phyloP scores from a whole-genome alignment of 2,113 vertebrate species.

The Myotis brandtii region DNA sequence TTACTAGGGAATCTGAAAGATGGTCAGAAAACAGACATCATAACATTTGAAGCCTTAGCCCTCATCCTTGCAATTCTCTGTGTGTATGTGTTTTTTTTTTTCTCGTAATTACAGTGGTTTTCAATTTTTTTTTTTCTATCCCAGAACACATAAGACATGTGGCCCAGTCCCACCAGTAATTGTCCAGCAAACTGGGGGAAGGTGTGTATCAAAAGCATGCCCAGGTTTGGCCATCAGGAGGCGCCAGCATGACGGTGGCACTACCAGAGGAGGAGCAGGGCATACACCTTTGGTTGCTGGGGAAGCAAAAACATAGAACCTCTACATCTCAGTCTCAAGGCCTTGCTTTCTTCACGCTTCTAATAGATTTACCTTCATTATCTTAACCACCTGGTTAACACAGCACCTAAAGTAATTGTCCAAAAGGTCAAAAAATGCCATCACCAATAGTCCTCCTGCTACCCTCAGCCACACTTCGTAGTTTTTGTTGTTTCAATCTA shows the following conservation, averaged over 20 bases:
- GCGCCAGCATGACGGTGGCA: fast-evolving
- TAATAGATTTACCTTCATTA: background rate
- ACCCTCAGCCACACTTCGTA: background rate
- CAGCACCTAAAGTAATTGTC: background rate
- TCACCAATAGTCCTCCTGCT: background rate
- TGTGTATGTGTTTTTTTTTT: no score
- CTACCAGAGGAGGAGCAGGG: background rate
- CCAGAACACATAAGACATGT: background rate
- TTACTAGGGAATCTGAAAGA: background rate
- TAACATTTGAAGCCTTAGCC: background rate
- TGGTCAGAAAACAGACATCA: background rate
- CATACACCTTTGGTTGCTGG: background rate
- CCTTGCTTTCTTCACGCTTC: background rate
- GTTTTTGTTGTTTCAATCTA: background rate
- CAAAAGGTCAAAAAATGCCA: background rate
- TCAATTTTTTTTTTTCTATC: background rate
- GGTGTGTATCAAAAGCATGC: background rate
- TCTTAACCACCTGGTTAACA: background rate
- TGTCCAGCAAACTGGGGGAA: fast-evolving
- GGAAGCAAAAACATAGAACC: background rate
- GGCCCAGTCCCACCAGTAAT: no score
- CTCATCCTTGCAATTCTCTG: background rate
- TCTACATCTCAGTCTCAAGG: background rate
- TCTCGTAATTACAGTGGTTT: background rate
- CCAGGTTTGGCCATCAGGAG: background rate